A percentile compares a stretch with the other conserved stretches of the same genome.
Evolutionary conservation across 2,113 vertebrate species (phyloP).

Genomic region (Callionymus lyra): DNA sequence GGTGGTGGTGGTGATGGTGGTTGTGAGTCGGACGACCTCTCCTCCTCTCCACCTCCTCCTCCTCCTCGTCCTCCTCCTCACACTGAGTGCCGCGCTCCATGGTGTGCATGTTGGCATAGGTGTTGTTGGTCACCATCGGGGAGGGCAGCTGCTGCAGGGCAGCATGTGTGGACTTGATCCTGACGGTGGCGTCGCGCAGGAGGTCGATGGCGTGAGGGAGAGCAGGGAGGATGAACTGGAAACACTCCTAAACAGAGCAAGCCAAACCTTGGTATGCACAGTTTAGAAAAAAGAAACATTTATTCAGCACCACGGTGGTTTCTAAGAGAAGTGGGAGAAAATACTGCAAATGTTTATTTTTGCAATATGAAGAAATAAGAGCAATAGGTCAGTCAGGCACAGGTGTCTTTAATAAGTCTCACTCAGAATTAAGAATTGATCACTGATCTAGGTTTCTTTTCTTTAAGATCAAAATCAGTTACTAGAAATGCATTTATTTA

Average conservation of each 20-base stretch:
- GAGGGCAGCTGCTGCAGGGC: constrained; percentile 95
- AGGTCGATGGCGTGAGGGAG: constrained; percentile 97
- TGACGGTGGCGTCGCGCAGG: constrained; percentile 89
- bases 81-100: constrained; percentile 97
- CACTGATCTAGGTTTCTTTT: too few relatives aligned
- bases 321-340: too few relatives aligned
- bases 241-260: constrained; percentile 81
- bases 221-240: constrained; percentile 98
- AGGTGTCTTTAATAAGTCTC: too few relatives aligned
- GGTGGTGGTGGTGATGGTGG: constrained; percentile 44
- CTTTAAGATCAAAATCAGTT: too few relatives aligned
- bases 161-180: constrained; percentile 89
- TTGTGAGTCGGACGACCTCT: constrained; percentile 68
- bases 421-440: too few relatives aligned
- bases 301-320: not conserved
- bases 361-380: too few relatives aligned
- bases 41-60: constrained; percentile 43
- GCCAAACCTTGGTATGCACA: not conserved
- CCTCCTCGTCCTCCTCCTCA: constrained; percentile 77
- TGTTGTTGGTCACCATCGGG: constrained; percentile 66
- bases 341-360: too few relatives aligned
- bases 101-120: constrained; percentile 86
- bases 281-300: not conserved
- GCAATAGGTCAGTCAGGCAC: too few relatives aligned
- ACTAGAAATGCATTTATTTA: too few relatives aligned